phyloP scores from a whole-genome alignment of 2,797 vertebrate species.

The Diglossa cyanea region DNA sequence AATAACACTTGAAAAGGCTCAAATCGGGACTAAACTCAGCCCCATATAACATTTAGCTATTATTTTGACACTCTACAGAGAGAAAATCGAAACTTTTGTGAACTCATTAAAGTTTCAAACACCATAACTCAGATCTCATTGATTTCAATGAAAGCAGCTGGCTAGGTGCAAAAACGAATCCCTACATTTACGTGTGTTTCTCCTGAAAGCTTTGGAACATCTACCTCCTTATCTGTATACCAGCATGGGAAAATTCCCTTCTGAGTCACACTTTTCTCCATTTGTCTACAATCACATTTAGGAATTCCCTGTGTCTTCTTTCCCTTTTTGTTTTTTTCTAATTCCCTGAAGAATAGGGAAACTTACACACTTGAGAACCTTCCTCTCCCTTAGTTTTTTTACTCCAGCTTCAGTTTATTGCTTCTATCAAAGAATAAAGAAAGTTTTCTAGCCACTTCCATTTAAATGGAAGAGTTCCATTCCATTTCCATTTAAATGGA shows the following conservation, averaged over 20 bases:
- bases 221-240: neutral
- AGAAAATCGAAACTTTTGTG: neutral
- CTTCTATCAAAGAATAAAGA: neutral
- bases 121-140: neutral
- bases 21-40: neutral
- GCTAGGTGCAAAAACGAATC: neutral
- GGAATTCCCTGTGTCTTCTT: neutral
- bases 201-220: neutral
- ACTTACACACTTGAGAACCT: neutral
- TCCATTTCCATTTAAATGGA: neutral
- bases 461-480: neutral
- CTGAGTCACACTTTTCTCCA: neutral
- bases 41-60: neutral
- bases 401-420: neutral
- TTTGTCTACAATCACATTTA: neutral
- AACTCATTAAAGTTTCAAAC: constrained; percentile 9
- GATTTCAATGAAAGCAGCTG: neutral
- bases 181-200: neutral
- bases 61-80: neutral
- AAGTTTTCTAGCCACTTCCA: neutral
- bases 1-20: neutral
- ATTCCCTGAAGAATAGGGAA: neutral
- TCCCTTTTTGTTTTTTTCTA: neutral
- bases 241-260: neutral
- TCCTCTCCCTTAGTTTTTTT: neutral